phyloP scores from a whole-genome alignment of 1,140 invertebrate species.

The Melitaea cinxia region DNA sequence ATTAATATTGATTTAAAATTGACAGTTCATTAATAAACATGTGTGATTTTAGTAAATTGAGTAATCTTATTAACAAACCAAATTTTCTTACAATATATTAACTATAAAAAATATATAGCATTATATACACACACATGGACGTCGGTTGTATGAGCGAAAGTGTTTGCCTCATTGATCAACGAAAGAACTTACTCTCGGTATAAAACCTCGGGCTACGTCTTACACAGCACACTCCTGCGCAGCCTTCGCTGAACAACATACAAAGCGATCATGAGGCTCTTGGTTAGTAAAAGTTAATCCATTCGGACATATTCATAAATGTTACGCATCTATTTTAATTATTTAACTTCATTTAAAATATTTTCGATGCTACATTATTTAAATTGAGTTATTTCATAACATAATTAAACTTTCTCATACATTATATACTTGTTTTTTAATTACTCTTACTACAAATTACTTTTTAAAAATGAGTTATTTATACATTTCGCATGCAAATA shows the following conservation, averaged over 20 bases:
- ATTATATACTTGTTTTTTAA: neutral
- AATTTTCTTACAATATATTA: conserved; percentile 19
- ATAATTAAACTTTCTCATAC: conserved; percentile 5
- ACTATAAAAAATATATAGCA: conserved; percentile 50
- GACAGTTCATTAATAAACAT: neutral
- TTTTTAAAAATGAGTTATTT: neutral
- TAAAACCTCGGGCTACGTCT: conserved; percentile 57
- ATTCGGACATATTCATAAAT: neutral
- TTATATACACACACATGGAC: conserved; percentile 53
- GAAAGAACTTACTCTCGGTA: conserved; percentile 67
- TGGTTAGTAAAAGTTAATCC: conserved; percentile 58
- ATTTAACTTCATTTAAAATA: conserved; percentile 30
- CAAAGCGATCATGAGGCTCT: conserved; percentile 75
- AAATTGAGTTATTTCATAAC: conserved; percentile 18
- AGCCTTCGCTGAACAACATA: conserved; percentile 71
- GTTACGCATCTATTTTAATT: conserved; percentile 10
- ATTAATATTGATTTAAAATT: neutral
- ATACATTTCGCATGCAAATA: neutral
- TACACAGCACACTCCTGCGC: conserved; percentile 64
- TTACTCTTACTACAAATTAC: neutral
- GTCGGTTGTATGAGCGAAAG: conserved; percentile 64
- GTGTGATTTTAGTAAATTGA: conserved; percentile 1
- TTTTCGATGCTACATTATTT: neutral
- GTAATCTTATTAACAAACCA: conserved; percentile 27
- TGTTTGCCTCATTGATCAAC: conserved; percentile 68